phyloP scores from a whole-genome alignment of 2,113 vertebrate species.

The Serranochromis macrocephalus region DNA sequence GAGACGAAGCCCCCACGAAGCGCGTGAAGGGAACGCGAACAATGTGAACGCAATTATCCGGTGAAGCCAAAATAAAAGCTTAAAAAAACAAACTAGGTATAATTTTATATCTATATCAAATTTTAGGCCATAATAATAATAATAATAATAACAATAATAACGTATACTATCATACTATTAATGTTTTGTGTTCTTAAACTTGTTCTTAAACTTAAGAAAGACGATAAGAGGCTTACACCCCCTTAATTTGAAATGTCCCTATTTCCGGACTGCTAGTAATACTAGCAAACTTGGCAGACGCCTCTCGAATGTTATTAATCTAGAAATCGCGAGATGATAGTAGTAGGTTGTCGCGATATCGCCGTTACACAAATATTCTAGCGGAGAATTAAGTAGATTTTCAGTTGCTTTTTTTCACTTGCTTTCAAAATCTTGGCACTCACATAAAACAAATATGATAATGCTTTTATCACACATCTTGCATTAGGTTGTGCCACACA shows the following conservation, averaged over 20 bases:
- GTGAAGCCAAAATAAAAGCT: slow-evolving; percentile 21
- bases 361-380: not conserved
- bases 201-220: not conserved
- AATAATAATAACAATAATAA: accelerated
- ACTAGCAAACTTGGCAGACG: not conserved
- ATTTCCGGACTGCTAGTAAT: not conserved
- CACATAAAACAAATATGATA: not conserved
- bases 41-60: not conserved
- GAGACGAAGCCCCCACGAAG: not conserved
- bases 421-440: not conserved
- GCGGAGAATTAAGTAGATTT: not conserved
- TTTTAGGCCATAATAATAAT: accelerated
- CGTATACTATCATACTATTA: not conserved
- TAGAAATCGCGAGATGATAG: not conserved
- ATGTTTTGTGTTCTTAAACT: not conserved
- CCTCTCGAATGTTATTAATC: not conserved
- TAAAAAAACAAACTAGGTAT: not conserved
- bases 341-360: not conserved
- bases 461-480: not conserved
- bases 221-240: not conserved
- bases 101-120: not conserved
- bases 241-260: accelerated
- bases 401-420: not conserved
- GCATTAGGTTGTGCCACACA: not conserved
- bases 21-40: not conserved